Evolutionary conservation across 2,113 vertebrate species (phyloP).

Genomic region (Dicaeum eximium): DNA sequence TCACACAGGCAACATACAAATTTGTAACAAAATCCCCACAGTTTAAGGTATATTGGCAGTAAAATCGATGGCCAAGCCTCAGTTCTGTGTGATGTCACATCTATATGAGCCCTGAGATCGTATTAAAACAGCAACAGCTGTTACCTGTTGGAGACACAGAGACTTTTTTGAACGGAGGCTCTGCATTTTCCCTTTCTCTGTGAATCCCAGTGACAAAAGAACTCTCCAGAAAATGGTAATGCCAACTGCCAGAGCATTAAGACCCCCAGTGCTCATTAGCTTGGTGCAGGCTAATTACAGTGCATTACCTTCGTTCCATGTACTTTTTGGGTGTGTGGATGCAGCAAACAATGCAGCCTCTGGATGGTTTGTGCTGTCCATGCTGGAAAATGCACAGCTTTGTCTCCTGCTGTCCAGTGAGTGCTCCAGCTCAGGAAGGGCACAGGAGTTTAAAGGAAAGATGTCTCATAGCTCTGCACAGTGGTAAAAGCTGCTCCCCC

Average conservation of each 20-base stretch:
- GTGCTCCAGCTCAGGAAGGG: not conserved
- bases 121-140: slow-evolving; percentile 70
- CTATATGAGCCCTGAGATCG: slow-evolving; percentile 50
- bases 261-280: not conserved
- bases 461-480: not conserved
- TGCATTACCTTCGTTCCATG: not conserved
- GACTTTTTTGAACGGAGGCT: slow-evolving; percentile 30
- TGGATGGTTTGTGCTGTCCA: not conserved
- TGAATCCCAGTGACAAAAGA: slow-evolving; percentile 7
- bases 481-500: not conserved
- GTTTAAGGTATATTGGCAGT: slow-evolving; percentile 66
- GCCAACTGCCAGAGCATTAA: not conserved
- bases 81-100: slow-evolving; percentile 66
- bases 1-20: slow-evolving; percentile 32
- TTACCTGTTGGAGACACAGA: slow-evolving; percentile 47
- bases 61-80: slow-evolving; percentile 58
- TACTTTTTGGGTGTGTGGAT: not conserved
- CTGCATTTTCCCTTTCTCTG: not conserved
- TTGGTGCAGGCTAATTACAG: not conserved
- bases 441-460: not conserved
- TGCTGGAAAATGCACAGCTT: not conserved
- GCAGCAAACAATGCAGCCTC: not conserved
- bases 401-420: not conserved
- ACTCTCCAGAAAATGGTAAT: not conserved
- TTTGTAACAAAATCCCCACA: slow-evolving; percentile 64